Evolutionary conservation across 2,797 vertebrate genomes (phyloP), one percentile per base, ranked within the genome.

Genomic region (Danionella dracula): DNA sequence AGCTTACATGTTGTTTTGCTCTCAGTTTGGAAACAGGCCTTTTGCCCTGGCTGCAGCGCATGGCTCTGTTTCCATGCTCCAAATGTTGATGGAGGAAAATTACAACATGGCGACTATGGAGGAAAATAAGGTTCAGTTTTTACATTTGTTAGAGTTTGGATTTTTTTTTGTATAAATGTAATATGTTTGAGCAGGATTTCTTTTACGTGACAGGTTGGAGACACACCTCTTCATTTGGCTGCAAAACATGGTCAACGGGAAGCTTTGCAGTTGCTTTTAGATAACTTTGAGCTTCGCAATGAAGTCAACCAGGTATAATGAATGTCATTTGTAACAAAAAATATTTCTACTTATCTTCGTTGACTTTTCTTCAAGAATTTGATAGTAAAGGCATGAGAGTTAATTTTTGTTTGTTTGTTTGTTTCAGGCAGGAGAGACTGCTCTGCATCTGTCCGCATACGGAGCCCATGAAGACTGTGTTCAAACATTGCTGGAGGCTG

Each of bases 31-130:
- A 54, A 90, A 85, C 76, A 84, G 78, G 41, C 76, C 90, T 1
- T 97, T 97, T 82, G 87, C 90, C 41, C 66, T 92, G 78, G 94
- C 90, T 0, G 92, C 92, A 74, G 89, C 92, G 72, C 86, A 89
- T 16, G 93, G 94, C 15, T 91, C 89, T 11, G 55, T 89, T 61
- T 76, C 90, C 45, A 92, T 93, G 90, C 76, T 93, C 67, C 77
- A 90, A 41, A 79, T 80, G 56, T 76, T 96, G 65, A 90, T 83
- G 72, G 77, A 77, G 2, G 76, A 82, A 1, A 23, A 51, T n/a
- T 89, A 94, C 79, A 79, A 91, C 34, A 84, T 96, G 83, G 89
- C 83, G 75, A 92, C 92, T n/a, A 86, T 87, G 81, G 89, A 90
- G 78, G 89, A 90, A 74, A 92, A 95, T 80, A 82, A 90, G 88